Evolutionary conservation across 1,140 invertebrate genomes (phyloP).

Genomic region (Ephestia elutella): DNA sequence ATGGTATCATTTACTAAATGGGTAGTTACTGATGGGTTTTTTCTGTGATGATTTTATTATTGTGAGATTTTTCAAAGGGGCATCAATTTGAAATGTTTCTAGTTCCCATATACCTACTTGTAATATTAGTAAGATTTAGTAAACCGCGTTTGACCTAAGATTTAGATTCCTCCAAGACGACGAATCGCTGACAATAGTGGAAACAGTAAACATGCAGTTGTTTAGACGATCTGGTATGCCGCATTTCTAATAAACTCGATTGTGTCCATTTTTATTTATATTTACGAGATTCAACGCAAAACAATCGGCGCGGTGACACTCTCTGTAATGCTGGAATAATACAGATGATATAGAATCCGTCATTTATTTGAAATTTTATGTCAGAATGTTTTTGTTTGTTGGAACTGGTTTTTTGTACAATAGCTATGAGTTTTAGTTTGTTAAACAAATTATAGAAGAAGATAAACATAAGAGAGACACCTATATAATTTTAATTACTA

Average conservation of each 20-base stretch:
- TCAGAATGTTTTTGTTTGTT: not conserved
- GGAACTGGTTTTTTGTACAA: not conserved
- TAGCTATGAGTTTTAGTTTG: not conserved
- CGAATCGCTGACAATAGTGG: constrained; percentile 19
- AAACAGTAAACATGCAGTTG: constrained; percentile 33
- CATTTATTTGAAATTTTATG: not conserved
- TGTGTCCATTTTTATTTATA: constrained; percentile 39
- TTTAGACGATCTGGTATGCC: constrained; percentile 41
- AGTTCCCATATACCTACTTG: not conserved
- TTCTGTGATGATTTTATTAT: too few relatives aligned
- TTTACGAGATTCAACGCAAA: constrained; percentile 35
- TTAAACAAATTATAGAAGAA: not conserved
- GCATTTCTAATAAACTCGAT: constrained; percentile 37
- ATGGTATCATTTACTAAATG: too few relatives aligned
- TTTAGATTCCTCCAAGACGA: not conserved
- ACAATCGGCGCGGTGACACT: constrained; percentile 25
- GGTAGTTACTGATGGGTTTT: too few relatives aligned
- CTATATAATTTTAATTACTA: too few relatives aligned
- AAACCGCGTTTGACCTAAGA: constrained; percentile 1
- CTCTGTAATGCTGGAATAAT: not conserved
- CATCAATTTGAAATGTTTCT: too few relatives aligned
- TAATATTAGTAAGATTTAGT: not conserved
- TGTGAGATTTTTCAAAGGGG: too few relatives aligned
- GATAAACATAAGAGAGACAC: too few relatives aligned
- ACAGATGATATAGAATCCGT: not conserved